These are phyloP conservation scores for Sparus aurata DNA, from an alignment of 2,797 vertebrate species.

Conservation along the genomic window DNA sequence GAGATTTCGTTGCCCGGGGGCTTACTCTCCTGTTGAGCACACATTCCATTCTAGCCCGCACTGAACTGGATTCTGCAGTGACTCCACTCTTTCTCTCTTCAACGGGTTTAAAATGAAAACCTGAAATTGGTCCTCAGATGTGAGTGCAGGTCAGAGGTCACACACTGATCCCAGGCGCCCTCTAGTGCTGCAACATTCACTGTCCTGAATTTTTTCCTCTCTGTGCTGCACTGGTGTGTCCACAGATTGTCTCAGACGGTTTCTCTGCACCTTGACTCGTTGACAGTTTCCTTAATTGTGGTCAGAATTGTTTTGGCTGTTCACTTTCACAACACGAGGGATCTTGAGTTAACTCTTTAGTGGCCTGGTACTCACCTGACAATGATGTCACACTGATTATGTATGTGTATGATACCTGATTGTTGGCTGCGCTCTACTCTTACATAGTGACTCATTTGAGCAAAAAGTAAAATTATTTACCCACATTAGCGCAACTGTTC, in stretches of 20 bases:
- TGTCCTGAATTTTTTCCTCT: not conserved
- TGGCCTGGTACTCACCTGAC: not conserved
- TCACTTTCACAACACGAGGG: not conserved
- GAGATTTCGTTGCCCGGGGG: not conserved
- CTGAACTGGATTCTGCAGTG: not conserved
- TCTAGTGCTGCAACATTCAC: not conserved
- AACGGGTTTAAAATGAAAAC: not conserved
- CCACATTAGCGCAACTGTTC: slow-evolving; percentile 28
- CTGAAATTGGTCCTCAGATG: not conserved
- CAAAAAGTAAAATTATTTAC: slow-evolving; percentile 12
- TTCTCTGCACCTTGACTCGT: not conserved
- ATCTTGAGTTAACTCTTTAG: fast-evolving
- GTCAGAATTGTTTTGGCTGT: too few relatives aligned
- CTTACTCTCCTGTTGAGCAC: not conserved
- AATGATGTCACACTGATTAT: too few relatives aligned
- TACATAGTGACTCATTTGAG: not conserved
- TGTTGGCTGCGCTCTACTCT: not conserved
- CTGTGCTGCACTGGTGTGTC: not conserved
- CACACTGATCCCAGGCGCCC: not conserved
- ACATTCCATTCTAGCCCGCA: not conserved
- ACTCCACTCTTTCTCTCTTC: not conserved
- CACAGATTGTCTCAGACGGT: not conserved
- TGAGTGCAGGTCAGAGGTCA: not conserved
- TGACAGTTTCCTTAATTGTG: not conserved
- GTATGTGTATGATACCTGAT: too few relatives aligned